Conservation (phyloP, 23 tunicate genomes). For the Halocynthia aurantium region DNA sequence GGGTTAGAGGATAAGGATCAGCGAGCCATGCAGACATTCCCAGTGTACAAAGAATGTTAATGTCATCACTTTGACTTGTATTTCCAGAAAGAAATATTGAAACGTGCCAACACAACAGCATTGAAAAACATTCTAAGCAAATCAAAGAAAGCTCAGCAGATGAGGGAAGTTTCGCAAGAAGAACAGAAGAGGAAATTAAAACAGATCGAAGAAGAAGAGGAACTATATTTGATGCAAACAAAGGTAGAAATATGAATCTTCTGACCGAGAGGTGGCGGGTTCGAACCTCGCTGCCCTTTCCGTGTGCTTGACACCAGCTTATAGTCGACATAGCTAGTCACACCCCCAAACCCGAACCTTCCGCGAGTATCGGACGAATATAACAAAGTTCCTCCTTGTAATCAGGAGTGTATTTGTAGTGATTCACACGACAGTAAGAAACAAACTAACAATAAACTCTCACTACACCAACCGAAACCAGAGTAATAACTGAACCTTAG, state of each 20-base stretch:
- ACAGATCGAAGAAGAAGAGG: conserved; percentile 40
- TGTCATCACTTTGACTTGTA: background rate
- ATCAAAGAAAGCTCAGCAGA: conserved; percentile 53
- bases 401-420: too few species aligned
- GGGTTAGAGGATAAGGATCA: too few species aligned
- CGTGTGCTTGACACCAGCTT: background rate
- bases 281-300: background rate
- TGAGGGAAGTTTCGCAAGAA: conserved; percentile 32
- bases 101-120: conserved; percentile 22
- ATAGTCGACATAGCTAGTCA: background rate
- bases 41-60: background rate
- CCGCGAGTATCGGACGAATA: too few species aligned
- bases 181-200: conserved; percentile 54
- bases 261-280: background rate
- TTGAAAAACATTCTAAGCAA: conserved; percentile 41
- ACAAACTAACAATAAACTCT: too few species aligned
- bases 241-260: background rate
- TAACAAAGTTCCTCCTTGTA: too few species aligned
- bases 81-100: conserved; percentile 19
- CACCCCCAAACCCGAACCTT: background rate
- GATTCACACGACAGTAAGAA: too few species aligned
- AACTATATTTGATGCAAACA: conserved; percentile 8
- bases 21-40: background rate
- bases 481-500: too few species aligned
- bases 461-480: too few species aligned